A percentile compares a stretch with the other conserved stretches of the same genome.
phyloP scores from a whole-genome alignment of 1,140 invertebrate genomes.

The Lordiphosa clarofinis region DNA sequence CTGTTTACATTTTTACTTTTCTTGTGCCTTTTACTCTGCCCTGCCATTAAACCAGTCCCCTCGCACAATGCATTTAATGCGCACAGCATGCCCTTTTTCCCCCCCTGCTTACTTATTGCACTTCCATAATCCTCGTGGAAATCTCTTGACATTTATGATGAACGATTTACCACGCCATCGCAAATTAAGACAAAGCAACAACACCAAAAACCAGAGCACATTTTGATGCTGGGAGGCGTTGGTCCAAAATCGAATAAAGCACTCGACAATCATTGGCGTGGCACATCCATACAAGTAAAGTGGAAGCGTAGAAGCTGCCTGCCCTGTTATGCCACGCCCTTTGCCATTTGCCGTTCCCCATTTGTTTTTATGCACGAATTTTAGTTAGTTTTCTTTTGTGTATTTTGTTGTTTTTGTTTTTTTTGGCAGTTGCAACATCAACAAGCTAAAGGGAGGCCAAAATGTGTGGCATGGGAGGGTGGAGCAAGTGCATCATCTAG shows the following conservation, averaged over 20 bases:
- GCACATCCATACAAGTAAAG: constrained; percentile 4
- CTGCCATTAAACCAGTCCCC: no score
- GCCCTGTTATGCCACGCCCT: constrained; percentile 22
- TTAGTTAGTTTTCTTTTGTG: no score
- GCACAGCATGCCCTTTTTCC: no score
- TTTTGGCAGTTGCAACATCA: constrained; percentile 21
- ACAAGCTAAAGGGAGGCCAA: no score
- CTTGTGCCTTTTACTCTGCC: no score
- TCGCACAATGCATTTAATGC: no score
- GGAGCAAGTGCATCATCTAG: no score
- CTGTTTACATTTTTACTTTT: no score
- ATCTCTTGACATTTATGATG: constrained; percentile 57
- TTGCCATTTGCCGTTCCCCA: constrained; percentile 15
- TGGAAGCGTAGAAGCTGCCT: constrained; percentile 1
- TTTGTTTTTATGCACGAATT: constrained; percentile 29
- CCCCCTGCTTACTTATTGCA: no score
- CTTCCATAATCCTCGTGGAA: constrained; percentile 29
- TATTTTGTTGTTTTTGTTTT: no score
- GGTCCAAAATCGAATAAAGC: constrained; percentile 47
- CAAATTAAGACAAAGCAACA: constrained; percentile 40
- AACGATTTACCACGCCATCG: constrained; percentile 55
- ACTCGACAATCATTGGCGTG: constrained; percentile 44
- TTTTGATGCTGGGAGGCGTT: not conserved
- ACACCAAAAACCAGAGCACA: constrained; percentile 5
- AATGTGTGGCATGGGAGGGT: no score